Evolutionary conservation across 2,113 vertebrate species (phyloP), one percentile per base, ranked within the genome.

Genomic region (Macheiramphus alcinus): DNA sequence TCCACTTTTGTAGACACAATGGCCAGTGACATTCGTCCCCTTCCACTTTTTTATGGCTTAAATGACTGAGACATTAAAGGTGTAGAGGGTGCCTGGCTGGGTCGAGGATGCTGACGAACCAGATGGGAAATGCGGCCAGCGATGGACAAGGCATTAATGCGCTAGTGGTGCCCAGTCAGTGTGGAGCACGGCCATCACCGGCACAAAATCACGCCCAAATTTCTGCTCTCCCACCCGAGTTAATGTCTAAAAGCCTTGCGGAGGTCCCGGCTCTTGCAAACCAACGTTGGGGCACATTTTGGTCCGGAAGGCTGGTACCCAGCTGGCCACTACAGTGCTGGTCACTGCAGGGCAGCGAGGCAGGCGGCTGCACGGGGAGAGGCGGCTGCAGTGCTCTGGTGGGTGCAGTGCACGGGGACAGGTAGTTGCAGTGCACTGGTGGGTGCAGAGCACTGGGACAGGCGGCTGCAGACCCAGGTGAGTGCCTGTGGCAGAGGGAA

Each of bases 251-350:
- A 47, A 43, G 45, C 59, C 45, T 36, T 25, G 3, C 0, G 1
- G 21, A 34, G 56, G 25, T 22, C 65, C 32, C 2, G 3, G 42
- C 26, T 47, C 25, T 12, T 2, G 42, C 45, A 48, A 31, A 16
- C 4, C 16, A 11, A 4, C 2, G 0, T 0, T 18, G 45, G 48
- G 63, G 55, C 17, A 4, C 11, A 1, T 0, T 7, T 0, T 7
- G 43, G 78, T 20, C n/a, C 26, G 0, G 18, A 21, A 17, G 50
- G 65, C 11, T 9, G 34, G 36, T 13, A 17, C 32, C 38, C 52
- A 17, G 3, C 7, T 10, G 81, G 62, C 25, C 53, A 10, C 16
- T 8, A 14, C 17, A 8, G 50, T 1, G 2, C 21, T 5, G 45
- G 47, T 6, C 23, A 9, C 38, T 9, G 59, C 17, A 5, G 21